A percentile compares a stretch with the other conserved stretches of the same genome.
These are phyloP conservation scores for Struthidea cinerea DNA, from an alignment of 2,113 vertebrate species.

Conservation along the genomic window DNA sequence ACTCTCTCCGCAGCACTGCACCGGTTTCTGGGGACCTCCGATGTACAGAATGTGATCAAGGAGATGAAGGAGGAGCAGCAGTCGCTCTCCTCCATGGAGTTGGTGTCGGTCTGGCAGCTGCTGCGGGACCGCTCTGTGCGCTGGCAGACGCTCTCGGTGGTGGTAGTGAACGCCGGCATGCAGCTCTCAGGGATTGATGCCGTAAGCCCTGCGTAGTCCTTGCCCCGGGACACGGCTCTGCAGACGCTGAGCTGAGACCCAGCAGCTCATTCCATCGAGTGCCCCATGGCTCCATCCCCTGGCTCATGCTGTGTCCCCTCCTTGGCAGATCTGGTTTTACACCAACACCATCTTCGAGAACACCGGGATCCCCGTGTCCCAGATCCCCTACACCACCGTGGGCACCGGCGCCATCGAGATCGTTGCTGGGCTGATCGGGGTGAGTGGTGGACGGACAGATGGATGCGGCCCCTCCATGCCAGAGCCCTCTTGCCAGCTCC, in stretches of 20 bases:
- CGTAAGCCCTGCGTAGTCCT: slow-evolving; percentile 51
- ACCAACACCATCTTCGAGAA: slow-evolving; percentile 86
- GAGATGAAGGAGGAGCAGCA: slow-evolving; percentile 87
- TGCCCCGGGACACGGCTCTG: rapidly evolving
- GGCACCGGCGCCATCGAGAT: slow-evolving; percentile 85
- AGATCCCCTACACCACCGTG: slow-evolving; percentile 85
- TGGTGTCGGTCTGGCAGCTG: slow-evolving; percentile 72
- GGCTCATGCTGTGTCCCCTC: background rate
- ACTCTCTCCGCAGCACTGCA: slow-evolving; percentile 67
- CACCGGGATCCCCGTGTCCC: slow-evolving; percentile 72
- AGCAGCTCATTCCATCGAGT: background rate
- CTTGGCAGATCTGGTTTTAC: slow-evolving; percentile 88
- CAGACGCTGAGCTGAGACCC: background rate
- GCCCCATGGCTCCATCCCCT: rapidly evolving
- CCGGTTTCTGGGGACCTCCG: slow-evolving; percentile 69
- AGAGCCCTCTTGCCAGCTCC: background rate
- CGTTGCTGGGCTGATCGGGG: slow-evolving; percentile 81
- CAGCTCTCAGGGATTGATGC: slow-evolving; percentile 90
- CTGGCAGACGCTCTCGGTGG: slow-evolving; percentile 84
- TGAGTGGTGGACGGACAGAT: slow-evolving; percentile 43
- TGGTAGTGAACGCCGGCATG: slow-evolving; percentile 85
- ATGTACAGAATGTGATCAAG: slow-evolving; percentile 79
- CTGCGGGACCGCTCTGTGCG: slow-evolving; percentile 72
- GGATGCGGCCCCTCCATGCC: background rate
- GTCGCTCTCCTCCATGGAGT: slow-evolving; percentile 74